Evolutionary conservation across 2,113 vertebrate species (phyloP), one percentile per base, ranked within the genome.

Genomic region (Sclerurus mexicanus): DNA sequence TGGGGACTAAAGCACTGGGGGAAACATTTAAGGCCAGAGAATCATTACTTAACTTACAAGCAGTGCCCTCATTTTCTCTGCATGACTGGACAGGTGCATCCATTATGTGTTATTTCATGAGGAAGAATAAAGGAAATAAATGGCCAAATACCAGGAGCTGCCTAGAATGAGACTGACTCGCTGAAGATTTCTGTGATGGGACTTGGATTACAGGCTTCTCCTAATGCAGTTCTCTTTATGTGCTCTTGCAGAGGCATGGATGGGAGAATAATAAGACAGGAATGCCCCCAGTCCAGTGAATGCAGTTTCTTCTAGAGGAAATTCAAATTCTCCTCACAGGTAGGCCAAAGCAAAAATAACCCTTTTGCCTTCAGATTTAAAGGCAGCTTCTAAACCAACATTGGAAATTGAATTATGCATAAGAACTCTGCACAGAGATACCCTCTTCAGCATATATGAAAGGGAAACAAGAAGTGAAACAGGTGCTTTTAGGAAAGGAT

Each of bases 21-120:
- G 31, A 63, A 91, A 94, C 62, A 89, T 49, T 96, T 75, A 95
- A 72, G 62, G 72, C 4, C 64, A 35, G 67, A 87, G 89, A 94
- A 87, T 93, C 80, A 93, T 95, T 95, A 95, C 67, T 96, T 96
- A 95, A 94, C 79, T 94, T 93, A 85, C 85, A 94, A 30, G 82
- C 44, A 92, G 83, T 69, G 28, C 53, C 53, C 63, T 97, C 75
- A 95, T 96, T 96, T 96, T 95, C 72, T 92, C 74, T 62, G 84
- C 37, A 50, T 55, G 53, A 87, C 82, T 94, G 67, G 73, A 95
- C 90, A 96, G 90, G 37, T 96, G 73, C 85, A 92, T 93, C 93
- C 93, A 93, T 96, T 96, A 91, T 71, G 75, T 91, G 74, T 74
- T 95, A 95, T 94, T 96, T 97, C 84, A 85, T 44, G 23, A 84